Evolutionary conservation across 2,797 vertebrate genomes (phyloP), one percentile per base, ranked within the genome.

Genomic region (Ctenopoma kingsleyae): DNA sequence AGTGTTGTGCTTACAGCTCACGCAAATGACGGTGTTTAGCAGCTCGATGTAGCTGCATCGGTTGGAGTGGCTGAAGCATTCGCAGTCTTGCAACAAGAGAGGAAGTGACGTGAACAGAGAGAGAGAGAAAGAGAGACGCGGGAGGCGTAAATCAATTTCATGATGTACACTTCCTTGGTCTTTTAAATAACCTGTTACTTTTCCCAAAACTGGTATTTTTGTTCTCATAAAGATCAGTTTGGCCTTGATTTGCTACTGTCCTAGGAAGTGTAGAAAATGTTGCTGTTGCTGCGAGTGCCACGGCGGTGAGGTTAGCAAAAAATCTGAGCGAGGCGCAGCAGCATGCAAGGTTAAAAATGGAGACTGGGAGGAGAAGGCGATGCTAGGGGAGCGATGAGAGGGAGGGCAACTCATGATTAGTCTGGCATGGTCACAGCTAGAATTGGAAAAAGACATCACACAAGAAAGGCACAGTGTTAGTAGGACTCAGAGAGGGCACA

Each of bases 1-100:
- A 96, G 98, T 99, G 97, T 99, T 99, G 98, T 99, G 98, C 94
- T 97, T 99, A 97, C 98, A 99, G 97, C 97, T 97, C 95, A 99
- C 97, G 94, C 98, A 99, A 96, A 98, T 97, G 96, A 98, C 96
- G 91, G 95, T 96, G 93, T 97, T 97, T 94, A 99, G 95, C 95
- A 99, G 94, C 94, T 99, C 96, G 95, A 99, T 97, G 96, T 98
- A 99, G 97, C 97, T 99, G 97, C 98, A 99, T 91, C 97, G 98
- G 94, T 96, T 98, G 96, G 98, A 98, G 96, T 99, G 98, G 95
- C 97, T 94, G 95, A 96, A 97, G 96, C 98, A 99, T 96, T 98
- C 96, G 73, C 98, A 99, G 91, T 98, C 98, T 99, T 98, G 96
- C 95, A 96, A 95, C 95, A 95, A 96, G 94, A 95, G 95, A 94